These are phyloP conservation scores for Fragum fragum DNA, from an alignment of 2,888 invertebrate species.

Conservation along the genomic window DNA sequence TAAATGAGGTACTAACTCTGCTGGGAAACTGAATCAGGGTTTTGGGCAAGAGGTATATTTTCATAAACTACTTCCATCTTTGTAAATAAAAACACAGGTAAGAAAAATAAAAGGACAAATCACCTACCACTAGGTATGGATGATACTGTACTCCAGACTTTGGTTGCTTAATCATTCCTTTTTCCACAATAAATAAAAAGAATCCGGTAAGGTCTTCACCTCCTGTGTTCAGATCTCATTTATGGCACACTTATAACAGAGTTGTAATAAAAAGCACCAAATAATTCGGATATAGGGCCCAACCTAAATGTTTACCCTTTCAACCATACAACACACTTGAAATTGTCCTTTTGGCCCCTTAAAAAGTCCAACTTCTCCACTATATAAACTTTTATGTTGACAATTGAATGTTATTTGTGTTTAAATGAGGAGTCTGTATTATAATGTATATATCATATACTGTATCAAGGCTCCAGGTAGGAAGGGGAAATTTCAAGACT, in stretches of 20 bases:
- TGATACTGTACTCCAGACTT: constrained; percentile 61
- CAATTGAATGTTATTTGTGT: constrained; percentile 24
- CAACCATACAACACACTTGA: constrained; percentile 7
- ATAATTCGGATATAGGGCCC: background rate
- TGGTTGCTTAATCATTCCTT: constrained; percentile 55
- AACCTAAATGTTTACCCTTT: background rate
- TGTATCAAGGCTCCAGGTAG: background rate
- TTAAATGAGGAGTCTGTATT: constrained; percentile 9
- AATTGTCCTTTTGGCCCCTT: background rate
- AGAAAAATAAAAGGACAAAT: background rate
- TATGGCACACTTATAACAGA: constrained; percentile 11
- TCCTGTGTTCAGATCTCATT: constrained; percentile 1
- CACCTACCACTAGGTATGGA: constrained; percentile 61
- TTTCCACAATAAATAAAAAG: constrained; percentile 2
- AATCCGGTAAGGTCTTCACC: background rate
- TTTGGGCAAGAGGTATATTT: no score
- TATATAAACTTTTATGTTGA: constrained; percentile 23
- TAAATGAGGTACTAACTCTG: no score
- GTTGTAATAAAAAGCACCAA: constrained; percentile 15
- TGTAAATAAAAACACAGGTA: background rate
- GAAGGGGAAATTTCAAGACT: background rate
- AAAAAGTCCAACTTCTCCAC: background rate
- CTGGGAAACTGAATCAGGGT: no score
- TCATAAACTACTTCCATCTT: background rate
- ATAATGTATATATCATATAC: constrained; percentile 27